phyloP scores from a whole-genome alignment of 2,888 invertebrate species.

The Campoletis raptor region DNA sequence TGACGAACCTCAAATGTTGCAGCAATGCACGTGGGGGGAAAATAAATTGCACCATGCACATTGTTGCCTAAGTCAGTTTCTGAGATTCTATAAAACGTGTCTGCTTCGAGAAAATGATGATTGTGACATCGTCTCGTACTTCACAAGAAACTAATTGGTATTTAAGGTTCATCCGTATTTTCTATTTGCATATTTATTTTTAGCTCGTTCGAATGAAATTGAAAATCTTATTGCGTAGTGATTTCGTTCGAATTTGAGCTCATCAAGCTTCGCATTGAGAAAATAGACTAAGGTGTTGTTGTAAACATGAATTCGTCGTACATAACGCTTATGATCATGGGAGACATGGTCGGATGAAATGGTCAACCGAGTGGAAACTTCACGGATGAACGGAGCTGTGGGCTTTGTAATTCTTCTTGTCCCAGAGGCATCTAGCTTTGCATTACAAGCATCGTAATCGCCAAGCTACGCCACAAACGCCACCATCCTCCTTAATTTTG shows the following conservation, averaged over 20 bases:
- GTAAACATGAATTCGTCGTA: neutral
- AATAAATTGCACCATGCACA: neutral
- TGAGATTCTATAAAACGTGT: neutral
- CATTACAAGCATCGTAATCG: conserved; percentile 42
- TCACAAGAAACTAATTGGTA: neutral
- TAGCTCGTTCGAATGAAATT: neutral
- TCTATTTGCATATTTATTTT: neutral
- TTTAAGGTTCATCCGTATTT: neutral
- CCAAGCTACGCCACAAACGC: conserved; percentile 49
- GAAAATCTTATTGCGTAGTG: neutral
- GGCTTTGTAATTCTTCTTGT: conserved; percentile 47
- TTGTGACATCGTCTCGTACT: neutral
- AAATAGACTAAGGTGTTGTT: neutral
- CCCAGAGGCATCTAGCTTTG: conserved; percentile 44
- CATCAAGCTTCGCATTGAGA: neutral
- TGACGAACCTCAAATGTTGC: conserved; percentile 4
- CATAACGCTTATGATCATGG: neutral
- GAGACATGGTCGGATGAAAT: conserved; percentile 63
- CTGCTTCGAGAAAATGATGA: neutral
- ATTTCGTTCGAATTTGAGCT: neutral
- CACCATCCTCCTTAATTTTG: conserved; percentile 48
- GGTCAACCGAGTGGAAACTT: conserved; percentile 75
- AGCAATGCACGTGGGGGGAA: neutral
- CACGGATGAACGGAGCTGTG: conserved; percentile 73
- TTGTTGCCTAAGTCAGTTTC: neutral